Evolutionary conservation across 2,888 invertebrate species (phyloP).

Genomic region (Dorcus hopei): DNA sequence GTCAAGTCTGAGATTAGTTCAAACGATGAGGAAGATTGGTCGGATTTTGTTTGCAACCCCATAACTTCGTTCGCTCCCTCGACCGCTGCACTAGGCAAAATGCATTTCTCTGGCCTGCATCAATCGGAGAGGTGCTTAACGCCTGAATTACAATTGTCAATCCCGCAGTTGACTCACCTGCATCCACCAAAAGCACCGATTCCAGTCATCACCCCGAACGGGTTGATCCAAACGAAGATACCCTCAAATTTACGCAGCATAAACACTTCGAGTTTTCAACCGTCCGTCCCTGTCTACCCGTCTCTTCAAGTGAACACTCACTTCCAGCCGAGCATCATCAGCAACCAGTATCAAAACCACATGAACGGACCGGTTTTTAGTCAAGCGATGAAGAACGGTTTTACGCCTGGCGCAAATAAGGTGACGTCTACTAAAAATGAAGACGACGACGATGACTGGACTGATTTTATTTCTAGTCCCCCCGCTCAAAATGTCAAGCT

Average conservation of each 20-base stretch:
- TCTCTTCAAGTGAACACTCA: constrained; percentile 17
- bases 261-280: constrained; percentile 18
- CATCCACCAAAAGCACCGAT: constrained; percentile 43
- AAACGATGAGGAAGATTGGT: constrained; percentile 59
- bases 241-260: constrained; percentile 27
- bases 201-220: constrained; percentile 44
- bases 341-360: constrained; percentile 35
- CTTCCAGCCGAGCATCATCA: constrained; percentile 40
- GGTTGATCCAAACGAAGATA: constrained; percentile 43
- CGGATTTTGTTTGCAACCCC: constrained; percentile 56
- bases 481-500: constrained; percentile 27
- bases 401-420: not conserved
- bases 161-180: constrained; percentile 42
- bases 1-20: not conserved
- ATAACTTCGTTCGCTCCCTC: not conserved
- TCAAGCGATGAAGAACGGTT: constrained; percentile 1
- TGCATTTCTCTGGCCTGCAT: not conserved
- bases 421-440: constrained; percentile 6
- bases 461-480: constrained; percentile 55
- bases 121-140: constrained; percentile 34
- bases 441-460: constrained; percentile 54
- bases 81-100: constrained; percentile 1
- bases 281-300: constrained; percentile 13
- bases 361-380: constrained; percentile 9
- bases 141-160: constrained; percentile 43